Conservation (phyloP, 2,888 invertebrate genomes). For the Callyntrura sp. region DNA sequence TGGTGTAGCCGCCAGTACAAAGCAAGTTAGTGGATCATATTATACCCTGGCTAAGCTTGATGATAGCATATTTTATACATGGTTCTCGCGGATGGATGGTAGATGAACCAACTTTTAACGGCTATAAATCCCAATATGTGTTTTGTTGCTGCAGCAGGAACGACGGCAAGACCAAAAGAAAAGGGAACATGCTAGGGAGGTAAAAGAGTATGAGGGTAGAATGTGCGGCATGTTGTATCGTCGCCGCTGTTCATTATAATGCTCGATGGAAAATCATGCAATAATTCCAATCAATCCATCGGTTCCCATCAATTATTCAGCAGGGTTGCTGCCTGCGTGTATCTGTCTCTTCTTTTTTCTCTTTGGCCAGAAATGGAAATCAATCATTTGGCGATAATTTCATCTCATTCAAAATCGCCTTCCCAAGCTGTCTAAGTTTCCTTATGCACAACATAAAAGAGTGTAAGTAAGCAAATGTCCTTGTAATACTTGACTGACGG, state of each 20-base stretch:
- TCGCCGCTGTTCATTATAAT: constrained; percentile 23
- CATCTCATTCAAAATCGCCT: constrained; percentile 63
- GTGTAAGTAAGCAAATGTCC: constrained; percentile 30
- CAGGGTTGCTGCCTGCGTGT: constrained; percentile 40
- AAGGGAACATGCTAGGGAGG: constrained; percentile 51
- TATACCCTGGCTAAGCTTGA: constrained; percentile 12
- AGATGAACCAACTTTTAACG: not conserved
- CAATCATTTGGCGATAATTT: constrained; percentile 79
- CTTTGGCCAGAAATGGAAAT: constrained; percentile 62
- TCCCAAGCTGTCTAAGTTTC: not conserved
- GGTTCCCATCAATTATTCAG: constrained; percentile 70
- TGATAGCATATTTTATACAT: not conserved
- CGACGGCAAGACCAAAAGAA: constrained; percentile 2
- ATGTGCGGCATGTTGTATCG: not conserved
- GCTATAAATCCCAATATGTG: constrained; percentile 66
- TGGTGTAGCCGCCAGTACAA: not conserved
- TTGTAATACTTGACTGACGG: constrained; percentile 19
- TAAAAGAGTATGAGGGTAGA: constrained; percentile 27
- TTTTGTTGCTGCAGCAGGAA: not conserved
- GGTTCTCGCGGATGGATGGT: not conserved
- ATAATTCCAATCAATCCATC: constrained; percentile 70
- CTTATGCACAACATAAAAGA: constrained; percentile 3
- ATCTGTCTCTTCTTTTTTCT: not conserved
- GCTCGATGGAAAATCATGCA: constrained; percentile 65
- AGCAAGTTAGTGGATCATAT: constrained; percentile 1